Percentiles rank a stretch among this genome's conserved stretches.
Evolutionary conservation across 2,888 invertebrate genomes (phyloP).

Genomic region (Notocelia uddmanniana): DNA sequence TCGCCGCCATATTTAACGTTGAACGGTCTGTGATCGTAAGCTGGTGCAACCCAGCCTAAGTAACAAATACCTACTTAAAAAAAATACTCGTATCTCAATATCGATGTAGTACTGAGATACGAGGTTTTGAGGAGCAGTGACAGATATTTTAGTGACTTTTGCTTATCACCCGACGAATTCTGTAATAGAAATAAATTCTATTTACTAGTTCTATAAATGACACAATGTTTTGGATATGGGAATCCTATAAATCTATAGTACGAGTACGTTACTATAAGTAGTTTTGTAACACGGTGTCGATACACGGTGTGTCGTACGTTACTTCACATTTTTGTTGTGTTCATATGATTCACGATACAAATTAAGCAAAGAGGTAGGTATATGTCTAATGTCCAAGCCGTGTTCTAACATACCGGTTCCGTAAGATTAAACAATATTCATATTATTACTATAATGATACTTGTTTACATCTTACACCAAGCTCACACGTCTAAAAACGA

Average conservation of each 20-base stretch:
- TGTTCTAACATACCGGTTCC: conserved; percentile 25
- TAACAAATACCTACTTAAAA: too few relatives aligned
- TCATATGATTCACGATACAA: conserved; percentile 39
- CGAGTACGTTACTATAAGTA: background rate
- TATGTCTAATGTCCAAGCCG: conserved; percentile 5
- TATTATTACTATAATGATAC: background rate
- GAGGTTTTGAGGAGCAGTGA: too few relatives aligned
- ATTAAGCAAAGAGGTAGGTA: background rate
- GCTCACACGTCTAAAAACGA: background rate
- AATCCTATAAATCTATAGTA: background rate
- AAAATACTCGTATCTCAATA: too few relatives aligned
- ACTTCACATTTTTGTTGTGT: conserved; percentile 13
- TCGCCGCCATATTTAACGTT: too few relatives aligned
- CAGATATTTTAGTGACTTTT: too few relatives aligned
- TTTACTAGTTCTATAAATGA: background rate
- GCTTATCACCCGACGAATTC: too few relatives aligned
- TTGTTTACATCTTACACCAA: background rate
- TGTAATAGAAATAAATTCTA: background rate
- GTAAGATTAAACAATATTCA: background rate
- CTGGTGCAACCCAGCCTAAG: too few relatives aligned
- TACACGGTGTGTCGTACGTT: conserved; percentile 3
- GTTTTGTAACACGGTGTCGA: conserved; percentile 16
- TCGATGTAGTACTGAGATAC: too few relatives aligned
- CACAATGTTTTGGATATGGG: background rate
- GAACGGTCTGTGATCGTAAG: too few relatives aligned